Evolutionary conservation across 2,113 vertebrate species (phyloP), one percentile per base, ranked within the genome.

Genomic region (Megaptera novaeangliae): DNA sequence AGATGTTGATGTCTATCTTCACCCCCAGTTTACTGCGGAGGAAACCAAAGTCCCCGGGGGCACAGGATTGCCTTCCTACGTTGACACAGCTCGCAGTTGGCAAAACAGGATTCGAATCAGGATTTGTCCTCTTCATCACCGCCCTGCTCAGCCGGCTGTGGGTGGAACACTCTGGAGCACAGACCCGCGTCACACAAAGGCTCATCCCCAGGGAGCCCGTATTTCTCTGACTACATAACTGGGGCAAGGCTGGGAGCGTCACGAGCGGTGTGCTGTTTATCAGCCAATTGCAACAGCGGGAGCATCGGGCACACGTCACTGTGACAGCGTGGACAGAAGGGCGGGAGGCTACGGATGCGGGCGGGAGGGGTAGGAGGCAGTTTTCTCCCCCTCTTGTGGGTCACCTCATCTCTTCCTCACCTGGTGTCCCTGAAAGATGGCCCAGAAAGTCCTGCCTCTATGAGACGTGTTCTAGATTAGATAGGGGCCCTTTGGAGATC

Each of bases 301-400:
- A 46, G 29, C 41, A 1, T 0, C 0, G 1, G 68, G 9, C 25
- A 59, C 68, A 34, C 0, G 18, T 25, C 20, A 11, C 3, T 0
- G 64, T 4, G 14, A 44, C n/a, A 41, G 18, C 4, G 0, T 72
- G 34, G 13, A 5, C 44, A 64, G 61, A 29, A 69, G 41, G 52
- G 39, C 0, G 2, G 2, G n/a, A n/a, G 34, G 23, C 41, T 23
- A 6, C 27, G 27, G 25, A 27, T 6, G 4, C 12, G 2, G 20
- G 46, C 57, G 23, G 29, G 18, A 82, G 66, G 85, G 31, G 13
- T 13, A 8, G 41, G 21, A 61, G 13, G 34, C 44, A 25, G 15
- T 49, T 27, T 34, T 14, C 25, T 27, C 5, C 34, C 14, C 2
- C 2, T 1, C 21, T 63, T 21, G 3, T n/a, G 21, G 36, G 68